Conservation (phyloP, 2,888 invertebrate species). For the Clistopyga incitator region DNA sequence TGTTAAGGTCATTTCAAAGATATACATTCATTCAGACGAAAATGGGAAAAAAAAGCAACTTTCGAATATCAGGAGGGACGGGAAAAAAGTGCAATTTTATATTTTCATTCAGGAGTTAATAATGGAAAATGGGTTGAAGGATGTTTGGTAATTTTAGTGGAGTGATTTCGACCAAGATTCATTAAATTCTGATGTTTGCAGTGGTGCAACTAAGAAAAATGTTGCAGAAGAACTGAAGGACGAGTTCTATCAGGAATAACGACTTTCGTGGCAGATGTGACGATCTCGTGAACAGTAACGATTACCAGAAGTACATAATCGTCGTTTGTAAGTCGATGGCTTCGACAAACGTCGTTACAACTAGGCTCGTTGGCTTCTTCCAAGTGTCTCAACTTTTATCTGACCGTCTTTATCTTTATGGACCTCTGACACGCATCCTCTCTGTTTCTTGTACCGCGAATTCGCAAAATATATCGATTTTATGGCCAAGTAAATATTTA, state of each 20-base stretch:
- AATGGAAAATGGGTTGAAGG: too few relatives aligned
- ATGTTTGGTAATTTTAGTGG: too few relatives aligned
- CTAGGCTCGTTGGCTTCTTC: neutral
- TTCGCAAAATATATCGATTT: neutral
- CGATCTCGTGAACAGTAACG: conserved; percentile 15
- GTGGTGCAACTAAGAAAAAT: neutral
- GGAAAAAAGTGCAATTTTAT: too few relatives aligned
- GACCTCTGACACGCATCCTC: conserved; percentile 2
- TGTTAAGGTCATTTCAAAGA: neutral
- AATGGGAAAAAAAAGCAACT: neutral
- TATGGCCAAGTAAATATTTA: neutral
- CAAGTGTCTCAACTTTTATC: neutral
- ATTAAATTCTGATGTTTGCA: too few relatives aligned
- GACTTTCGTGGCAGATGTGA: neutral
- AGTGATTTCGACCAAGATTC: too few relatives aligned
- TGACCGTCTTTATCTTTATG: neutral
- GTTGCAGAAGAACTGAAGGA: neutral
- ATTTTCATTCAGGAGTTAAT: too few relatives aligned
- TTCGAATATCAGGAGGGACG: too few relatives aligned
- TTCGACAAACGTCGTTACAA: neutral
- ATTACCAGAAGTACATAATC: conserved; percentile 8
- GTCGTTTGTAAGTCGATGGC: conserved; percentile 5
- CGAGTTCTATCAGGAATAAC: neutral
- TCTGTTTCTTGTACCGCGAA: neutral
- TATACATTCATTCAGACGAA: neutral